These are phyloP conservation scores for Thunnus thynnus DNA, from an alignment of 2,113 vertebrate genomes.

Conservation along the genomic window DNA sequence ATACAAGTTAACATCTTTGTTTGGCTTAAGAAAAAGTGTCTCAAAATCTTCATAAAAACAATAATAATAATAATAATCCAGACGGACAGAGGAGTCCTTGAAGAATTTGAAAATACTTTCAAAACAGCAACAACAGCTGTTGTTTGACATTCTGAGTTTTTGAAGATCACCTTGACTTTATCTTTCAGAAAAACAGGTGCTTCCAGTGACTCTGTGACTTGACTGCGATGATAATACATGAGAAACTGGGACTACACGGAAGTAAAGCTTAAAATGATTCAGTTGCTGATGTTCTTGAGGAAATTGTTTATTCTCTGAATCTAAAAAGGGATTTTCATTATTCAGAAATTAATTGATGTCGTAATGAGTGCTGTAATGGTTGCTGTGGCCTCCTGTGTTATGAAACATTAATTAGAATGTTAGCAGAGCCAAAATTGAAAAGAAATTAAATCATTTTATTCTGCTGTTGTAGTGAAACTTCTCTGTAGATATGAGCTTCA, in stretches of 20 bases:
- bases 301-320: not conserved
- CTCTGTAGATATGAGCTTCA: not conserved
- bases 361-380: constrained; percentile 1
- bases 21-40: not conserved
- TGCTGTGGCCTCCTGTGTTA: not conserved
- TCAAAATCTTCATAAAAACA: too few species aligned
- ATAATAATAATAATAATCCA: too few species aligned
- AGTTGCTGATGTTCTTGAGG: not conserved
- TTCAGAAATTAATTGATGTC: constrained; percentile 12
- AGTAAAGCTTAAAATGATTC: not conserved
- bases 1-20: too few species aligned
- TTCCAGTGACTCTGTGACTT: not conserved
- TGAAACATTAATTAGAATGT: not conserved
- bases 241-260: not conserved
- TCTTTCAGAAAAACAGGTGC: not conserved
- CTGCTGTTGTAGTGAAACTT: not conserved
- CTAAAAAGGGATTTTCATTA: constrained; percentile 12
- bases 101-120: too few species aligned
- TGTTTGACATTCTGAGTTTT: not conserved
- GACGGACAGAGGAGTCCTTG: too few species aligned
- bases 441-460: constrained; percentile 14
- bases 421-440: not conserved
- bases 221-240: not conserved
- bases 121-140: too few species aligned
- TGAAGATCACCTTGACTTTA: not conserved